Evolutionary conservation across 92 coral and sea anemone species (phyloP), one percentile per base, ranked within the genome.

Genomic region (Epizoanthus ramosus): DNA sequence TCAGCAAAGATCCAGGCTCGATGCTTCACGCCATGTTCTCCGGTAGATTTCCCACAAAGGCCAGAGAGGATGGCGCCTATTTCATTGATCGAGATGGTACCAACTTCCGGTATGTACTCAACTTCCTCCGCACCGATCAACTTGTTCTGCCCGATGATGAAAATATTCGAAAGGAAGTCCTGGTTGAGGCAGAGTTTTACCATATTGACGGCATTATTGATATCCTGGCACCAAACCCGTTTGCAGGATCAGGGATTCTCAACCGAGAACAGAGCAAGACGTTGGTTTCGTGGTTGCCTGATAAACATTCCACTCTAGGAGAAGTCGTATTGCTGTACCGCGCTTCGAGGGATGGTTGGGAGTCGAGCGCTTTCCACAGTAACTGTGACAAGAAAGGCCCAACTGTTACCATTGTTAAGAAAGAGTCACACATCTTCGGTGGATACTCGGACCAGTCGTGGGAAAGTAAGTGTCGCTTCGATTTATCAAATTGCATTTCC

Each of bases 81-180:
- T 89, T 89, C 52, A 85, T 90, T 10, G 93, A 90, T 71, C 90
- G 93, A 37, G 90, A 86, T 72, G 93, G 93, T 7, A 90, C 90
- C 8, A 85, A 86, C 79, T 90, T 90, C 85, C 87, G 93, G 80
- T 87, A 45, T 81, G 87, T 90, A 50, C 73, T 90, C 47, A 90
- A 90, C 19, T 87, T 84, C 68, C 85, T 87, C 8, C 85, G 93
- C 47, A 87, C 93, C 2, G 93, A 89, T 3, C 85, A 83, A 82
- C 93, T 90, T 45, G 33, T 90, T 65, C 73, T 75, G 16, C 90
- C 93, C 0, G 93, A 90, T 15, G 87, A 84, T 57, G 58, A 68
- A 19, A 18, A 74, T 0, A 67, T 84, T 54, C 77, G 71, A 8
- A 79, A 35, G 23, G 93, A 90, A 57, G 37, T 90, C 33, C 83